Evolutionary conservation across 2,888 invertebrate species (phyloP).

Genomic region (Noctuana brunneofusca): DNA sequence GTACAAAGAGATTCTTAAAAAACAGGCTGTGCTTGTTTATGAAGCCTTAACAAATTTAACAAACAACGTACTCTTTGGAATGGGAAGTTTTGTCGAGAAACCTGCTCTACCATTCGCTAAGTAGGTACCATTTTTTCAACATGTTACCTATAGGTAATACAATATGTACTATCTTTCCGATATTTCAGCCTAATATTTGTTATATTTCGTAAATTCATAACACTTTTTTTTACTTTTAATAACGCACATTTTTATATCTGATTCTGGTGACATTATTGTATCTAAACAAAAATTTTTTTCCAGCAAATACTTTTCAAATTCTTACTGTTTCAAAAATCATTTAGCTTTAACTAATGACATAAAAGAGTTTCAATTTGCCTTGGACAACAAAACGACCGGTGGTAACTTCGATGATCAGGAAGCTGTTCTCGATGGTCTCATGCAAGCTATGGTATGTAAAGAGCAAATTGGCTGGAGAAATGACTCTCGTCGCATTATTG

Average conservation of each 20-base stretch:
- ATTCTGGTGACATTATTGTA: too few relatives aligned
- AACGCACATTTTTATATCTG: too few relatives aligned
- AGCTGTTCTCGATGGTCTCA: constrained; percentile 93
- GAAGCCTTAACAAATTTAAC: constrained; percentile 79
- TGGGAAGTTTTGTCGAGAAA: constrained; percentile 88
- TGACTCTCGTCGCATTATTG: constrained; percentile 87
- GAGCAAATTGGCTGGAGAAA: constrained; percentile 89
- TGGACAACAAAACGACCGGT: constrained; percentile 68
- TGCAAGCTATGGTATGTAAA: constrained; percentile 87
- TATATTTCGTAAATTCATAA: too few relatives aligned
- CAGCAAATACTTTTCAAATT: background rate
- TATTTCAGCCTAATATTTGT: too few relatives aligned
- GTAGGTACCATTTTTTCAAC: too few relatives aligned
- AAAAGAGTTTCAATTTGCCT: constrained; percentile 58
- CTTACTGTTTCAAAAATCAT: constrained; percentile 89
- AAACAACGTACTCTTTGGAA: constrained; percentile 84
- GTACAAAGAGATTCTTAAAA: constrained; percentile 74
- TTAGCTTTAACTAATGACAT: constrained; percentile 84
- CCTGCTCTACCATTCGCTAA: constrained; percentile 83
- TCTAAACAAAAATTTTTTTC: background rate
- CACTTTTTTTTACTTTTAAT: too few relatives aligned
- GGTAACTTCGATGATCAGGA: constrained; percentile 87
- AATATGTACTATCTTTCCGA: too few relatives aligned
- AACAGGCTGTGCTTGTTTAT: constrained; percentile 72
- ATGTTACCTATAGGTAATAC: too few relatives aligned